These are phyloP conservation scores for Harpagifer antarcticus DNA, from an alignment of 2,797 vertebrate species.

Conservation along the genomic window DNA sequence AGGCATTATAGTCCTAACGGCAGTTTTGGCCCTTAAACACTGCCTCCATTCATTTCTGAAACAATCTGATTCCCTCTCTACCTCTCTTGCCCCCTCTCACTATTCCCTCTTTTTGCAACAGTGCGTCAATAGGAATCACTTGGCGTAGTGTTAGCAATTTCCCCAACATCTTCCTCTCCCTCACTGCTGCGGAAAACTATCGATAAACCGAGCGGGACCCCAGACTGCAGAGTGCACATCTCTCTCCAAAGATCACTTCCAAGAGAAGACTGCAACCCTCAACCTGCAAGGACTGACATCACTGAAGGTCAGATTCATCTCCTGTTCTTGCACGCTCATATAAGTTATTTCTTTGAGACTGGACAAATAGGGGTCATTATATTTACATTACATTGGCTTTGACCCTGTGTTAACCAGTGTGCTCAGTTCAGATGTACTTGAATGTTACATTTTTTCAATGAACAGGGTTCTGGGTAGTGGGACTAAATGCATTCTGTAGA, in stretches of 20 bases:
- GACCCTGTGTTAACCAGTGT: background rate
- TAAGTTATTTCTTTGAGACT: background rate
- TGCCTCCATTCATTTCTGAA: slow-evolving; percentile 83
- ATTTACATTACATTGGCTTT: background rate
- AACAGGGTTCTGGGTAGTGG: fast-evolving
- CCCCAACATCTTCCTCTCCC: slow-evolving; percentile 47
- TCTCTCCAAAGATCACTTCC: slow-evolving; percentile 1
- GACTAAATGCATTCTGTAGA: background rate
- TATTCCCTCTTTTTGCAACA: slow-evolving; percentile 51
- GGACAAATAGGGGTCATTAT: background rate
- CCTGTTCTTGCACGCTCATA: background rate
- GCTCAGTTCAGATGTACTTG: background rate
- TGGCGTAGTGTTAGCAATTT: slow-evolving; percentile 45
- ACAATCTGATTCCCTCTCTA: slow-evolving; percentile 78
- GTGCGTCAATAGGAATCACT: slow-evolving; percentile 65
- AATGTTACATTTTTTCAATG: background rate
- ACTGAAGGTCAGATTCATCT: slow-evolving; percentile 73
- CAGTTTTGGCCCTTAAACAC: slow-evolving; percentile 82
- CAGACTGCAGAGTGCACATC: slow-evolving; percentile 24
- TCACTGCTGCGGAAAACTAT: slow-evolving; percentile 37
- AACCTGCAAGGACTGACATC: slow-evolving; percentile 49
- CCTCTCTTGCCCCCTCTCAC: slow-evolving; percentile 61
- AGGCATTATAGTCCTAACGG: slow-evolving; percentile 82
- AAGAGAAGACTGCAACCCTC: slow-evolving; percentile 17
- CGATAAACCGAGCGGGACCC: slow-evolving; percentile 33